Evolutionary conservation across 1,140 invertebrate genomes (phyloP).

Genomic region (Cephus cinctus): DNA sequence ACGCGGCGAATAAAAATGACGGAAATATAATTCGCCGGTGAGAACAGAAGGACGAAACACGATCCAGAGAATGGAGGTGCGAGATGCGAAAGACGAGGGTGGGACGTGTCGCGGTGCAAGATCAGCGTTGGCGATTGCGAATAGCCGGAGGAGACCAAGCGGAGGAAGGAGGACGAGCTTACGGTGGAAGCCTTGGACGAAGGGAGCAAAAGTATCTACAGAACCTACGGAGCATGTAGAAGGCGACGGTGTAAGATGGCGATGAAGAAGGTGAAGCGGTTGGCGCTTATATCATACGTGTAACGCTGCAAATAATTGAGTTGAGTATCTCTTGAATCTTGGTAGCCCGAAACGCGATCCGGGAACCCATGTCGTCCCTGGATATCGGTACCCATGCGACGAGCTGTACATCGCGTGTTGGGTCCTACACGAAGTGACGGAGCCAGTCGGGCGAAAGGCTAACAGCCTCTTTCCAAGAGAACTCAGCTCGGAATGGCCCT

Average conservation of each 20-base stretch:
- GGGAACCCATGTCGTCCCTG: conserved; percentile 5
- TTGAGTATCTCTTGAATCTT: conserved; percentile 14
- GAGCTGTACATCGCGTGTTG: conserved; percentile 10
- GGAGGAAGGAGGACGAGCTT: no score
- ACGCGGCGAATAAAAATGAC: no score
- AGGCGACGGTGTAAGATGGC: conserved; percentile 16
- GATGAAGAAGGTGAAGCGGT: neutral
- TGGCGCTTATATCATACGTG: conserved; percentile 5
- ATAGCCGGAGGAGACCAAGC: no score
- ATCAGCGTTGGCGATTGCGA: no score
- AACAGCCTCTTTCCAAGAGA: conserved; percentile 6
- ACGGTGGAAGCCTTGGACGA: no score
- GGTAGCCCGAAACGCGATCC: conserved; percentile 13
- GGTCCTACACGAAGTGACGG: conserved; percentile 12
- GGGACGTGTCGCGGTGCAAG: neutral
- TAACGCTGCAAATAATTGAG: conserved; percentile 15
- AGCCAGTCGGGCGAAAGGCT: conserved; percentile 10
- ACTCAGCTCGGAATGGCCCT: neutral
- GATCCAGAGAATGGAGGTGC: conserved; percentile 21
- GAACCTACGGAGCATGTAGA: conserved; percentile 21
- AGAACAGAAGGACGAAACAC: conserved; percentile 24
- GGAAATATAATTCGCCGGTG: no score
- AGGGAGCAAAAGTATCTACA: no score
- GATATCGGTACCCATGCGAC: conserved; percentile 5
- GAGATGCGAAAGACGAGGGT: conserved; percentile 9